Base-by-base conservation (phyloP, 2,113 vertebrate genomes). In the Xiphophorus couchianus region DNA sequence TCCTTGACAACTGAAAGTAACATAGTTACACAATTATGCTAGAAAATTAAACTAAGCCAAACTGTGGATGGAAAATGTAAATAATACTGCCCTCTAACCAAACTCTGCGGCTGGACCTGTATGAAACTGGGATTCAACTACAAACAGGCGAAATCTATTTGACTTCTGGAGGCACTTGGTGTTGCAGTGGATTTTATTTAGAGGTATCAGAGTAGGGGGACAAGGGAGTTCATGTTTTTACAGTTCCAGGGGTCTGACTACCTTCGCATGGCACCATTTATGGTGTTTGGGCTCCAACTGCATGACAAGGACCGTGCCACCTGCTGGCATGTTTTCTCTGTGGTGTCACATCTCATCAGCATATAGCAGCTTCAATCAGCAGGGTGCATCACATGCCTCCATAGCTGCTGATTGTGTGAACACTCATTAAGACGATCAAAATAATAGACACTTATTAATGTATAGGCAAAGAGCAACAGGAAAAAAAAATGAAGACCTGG, bases 321-420 rank as follows among this genome's bases (percentile, higher is more conserved):
- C 39, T 48, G 39, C 51, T 63, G 44, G 19, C 19, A 25, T 65
- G 33, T 58, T 76, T 63, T 62, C 31, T 30, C 37, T 54, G 37
- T 63, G 54, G 65, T 73, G 48, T 8, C 22, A 17, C 35, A 65
- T 39, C 51, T 63, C 42, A 76, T 66, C 58, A 68, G 33, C 15
- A 39, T 54, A 51, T 30, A 54, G 61, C 22, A 30, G 27, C n/a
- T 37, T 15, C 22, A 29, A 15, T 33, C 2, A 0, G 4, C 9
- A 62, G 28, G 51, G 66, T 67, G 12, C 51, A 62, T 71, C 35
- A 69, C 44, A 62, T 17, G 17, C 72, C 14, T 62, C 11, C 44
- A 61, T n/a, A 69, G 66, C 37, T 66, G 62, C 37, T 80, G 17
- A 74, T 69, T 61, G 74, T 27, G 51, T 69, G 44, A 71, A 70